phyloP scores from a whole-genome alignment of 2,113 vertebrate species.

The Aegithalos caudatus region DNA sequence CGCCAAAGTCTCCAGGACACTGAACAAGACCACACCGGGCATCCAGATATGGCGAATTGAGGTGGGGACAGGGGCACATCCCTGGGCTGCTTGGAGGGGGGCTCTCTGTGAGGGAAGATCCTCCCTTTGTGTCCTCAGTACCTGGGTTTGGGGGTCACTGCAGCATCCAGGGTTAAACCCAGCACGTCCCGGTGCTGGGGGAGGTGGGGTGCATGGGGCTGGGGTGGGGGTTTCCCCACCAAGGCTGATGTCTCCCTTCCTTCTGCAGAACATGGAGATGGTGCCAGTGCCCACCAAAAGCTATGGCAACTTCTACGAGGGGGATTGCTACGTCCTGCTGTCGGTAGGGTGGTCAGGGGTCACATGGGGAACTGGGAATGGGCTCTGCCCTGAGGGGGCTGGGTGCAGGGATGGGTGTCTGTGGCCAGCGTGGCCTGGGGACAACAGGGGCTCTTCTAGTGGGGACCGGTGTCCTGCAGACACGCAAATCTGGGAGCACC shows the following conservation, averaged over 20 bases:
- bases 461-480: slow-evolving; percentile 50
- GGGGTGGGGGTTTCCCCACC: rapidly evolving
- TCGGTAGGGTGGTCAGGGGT: slow-evolving; percentile 66
- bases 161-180: not conserved
- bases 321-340: slow-evolving; percentile 84
- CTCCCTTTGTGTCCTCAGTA: not conserved
- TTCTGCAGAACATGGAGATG: slow-evolving; percentile 82
- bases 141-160: not conserved
- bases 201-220: rapidly evolving
- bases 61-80: slow-evolving; percentile 25
- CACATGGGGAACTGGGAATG: rapidly evolving
- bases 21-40: slow-evolving; percentile 83
- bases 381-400: not conserved
- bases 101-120: not conserved
- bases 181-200: not conserved
- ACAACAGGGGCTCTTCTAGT: not conserved
- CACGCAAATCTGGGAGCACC: slow-evolving; percentile 71
- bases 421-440: not conserved
- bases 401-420: not conserved
- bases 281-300: slow-evolving; percentile 77
- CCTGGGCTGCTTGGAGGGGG: not conserved
- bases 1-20: slow-evolving; percentile 70
- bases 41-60: slow-evolving; percentile 89
- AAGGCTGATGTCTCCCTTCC: not conserved
- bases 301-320: slow-evolving; percentile 82